A percentile compares a stretch with the other conserved stretches of the same genome.
Evolutionary conservation across 2,888 invertebrate species (phyloP).

Genomic region (Bombyx huttoni): DNA sequence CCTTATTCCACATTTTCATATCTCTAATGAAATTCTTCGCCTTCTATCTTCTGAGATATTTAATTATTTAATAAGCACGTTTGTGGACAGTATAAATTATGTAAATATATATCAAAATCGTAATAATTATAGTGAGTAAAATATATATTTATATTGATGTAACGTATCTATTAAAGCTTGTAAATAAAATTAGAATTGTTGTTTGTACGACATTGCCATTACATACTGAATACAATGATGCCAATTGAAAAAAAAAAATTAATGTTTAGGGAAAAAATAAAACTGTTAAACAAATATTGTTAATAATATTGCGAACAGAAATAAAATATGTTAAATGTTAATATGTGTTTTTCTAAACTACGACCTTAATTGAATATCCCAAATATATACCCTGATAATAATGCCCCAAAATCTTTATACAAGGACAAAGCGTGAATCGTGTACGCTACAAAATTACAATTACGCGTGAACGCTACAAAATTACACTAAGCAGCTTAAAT

Average conservation of each 20-base stretch:
- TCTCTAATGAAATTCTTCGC: background rate
- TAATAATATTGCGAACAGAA: background rate
- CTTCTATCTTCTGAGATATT: background rate
- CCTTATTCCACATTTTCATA: background rate
- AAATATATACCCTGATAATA: too few species aligned
- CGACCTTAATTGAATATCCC: too few species aligned
- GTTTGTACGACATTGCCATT: constrained; percentile 10
- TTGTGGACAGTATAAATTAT: constrained; percentile 2
- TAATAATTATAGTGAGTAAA: constrained; percentile 20
- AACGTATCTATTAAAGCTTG: constrained; percentile 22
- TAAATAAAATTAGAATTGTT: constrained; percentile 17
- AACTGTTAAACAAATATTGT: background rate
- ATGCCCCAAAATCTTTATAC: too few species aligned
- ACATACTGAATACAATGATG: background rate
- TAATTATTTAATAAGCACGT: background rate
- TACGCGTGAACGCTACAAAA: too few species aligned
- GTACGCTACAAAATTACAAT: too few species aligned
- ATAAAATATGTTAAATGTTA: background rate
- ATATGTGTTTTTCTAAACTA: background rate
- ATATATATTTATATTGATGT: constrained; percentile 18
- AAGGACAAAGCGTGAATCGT: too few species aligned
- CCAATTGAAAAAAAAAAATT: background rate
- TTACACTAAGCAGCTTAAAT: background rate
- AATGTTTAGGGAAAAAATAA: background rate
- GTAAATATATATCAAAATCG: constrained; percentile 16